Evolutionary conservation across 2,113 vertebrate species (phyloP), one percentile per base, ranked within the genome.

Genomic region (Rostratula benghalensis): DNA sequence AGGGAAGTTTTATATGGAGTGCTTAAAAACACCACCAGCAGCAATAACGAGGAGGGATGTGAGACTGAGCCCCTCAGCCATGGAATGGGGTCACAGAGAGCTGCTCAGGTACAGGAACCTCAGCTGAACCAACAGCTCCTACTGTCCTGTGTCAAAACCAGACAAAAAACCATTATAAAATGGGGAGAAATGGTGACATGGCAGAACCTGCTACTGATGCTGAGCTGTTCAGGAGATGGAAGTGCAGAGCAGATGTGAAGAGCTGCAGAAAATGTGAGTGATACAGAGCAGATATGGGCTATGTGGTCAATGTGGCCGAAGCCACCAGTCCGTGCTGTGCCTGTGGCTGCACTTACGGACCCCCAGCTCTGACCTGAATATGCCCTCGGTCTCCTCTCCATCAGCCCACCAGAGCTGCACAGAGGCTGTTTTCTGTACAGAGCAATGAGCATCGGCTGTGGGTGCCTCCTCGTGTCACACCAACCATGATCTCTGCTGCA

Each of bases 291-390:
- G 43, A n/a, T 9, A 51, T 33, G 59, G 63, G 46, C 41, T 69
- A 3, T 39, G 1, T 4, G 41, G 63, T 31, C 9, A 4, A 3
- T 39, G 1, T 4, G 41, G 63, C n/a, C 9, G 4, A 21, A 51
- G 56, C 45, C 2, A 4, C 51, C 3, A 5, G 35, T 21, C 41
- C 17, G 24, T 35, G 78, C 74, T 41, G 39, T 76, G 73, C 61
- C 50, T 54, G 48, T 17, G 54, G 50, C 82, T 59, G 56, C 9
- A 2, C 24, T n/a, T 12, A 20, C 21, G 22, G 54, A 78, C 19
- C 65, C 77, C 48, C 65, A 74, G 65, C 60, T 59, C 37, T 3
- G 1, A 48, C 82, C 56, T 43, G 48, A 78, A 30, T 33, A 12
- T 5, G 8, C 22, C 43, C 56, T 31, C 3, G 2, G 20, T 21